These are phyloP conservation scores for Eupithecia exiguata DNA, from an alignment of 2,888 invertebrate species.

Conservation along the genomic window DNA sequence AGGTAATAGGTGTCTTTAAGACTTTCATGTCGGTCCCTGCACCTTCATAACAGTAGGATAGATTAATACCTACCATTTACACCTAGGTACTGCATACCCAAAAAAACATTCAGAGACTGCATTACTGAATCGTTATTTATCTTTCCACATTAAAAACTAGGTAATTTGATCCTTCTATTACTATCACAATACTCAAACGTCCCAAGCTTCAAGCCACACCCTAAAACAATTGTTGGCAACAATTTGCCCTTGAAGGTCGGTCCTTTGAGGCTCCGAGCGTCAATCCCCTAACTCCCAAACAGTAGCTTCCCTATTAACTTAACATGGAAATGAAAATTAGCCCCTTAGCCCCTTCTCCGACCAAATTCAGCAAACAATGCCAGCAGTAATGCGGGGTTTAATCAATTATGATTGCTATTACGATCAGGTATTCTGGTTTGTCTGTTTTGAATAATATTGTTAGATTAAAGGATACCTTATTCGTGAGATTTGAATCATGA, in stretches of 20 bases:
- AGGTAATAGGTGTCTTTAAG: no score
- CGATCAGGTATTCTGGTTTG: neutral
- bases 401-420: constrained; percentile 12
- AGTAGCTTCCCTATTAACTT: constrained; percentile 27
- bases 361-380: constrained; percentile 17
- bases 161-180: neutral
- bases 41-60: no score
- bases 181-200: neutral
- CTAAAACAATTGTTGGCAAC: constrained; percentile 4
- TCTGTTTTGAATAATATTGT: neutral
- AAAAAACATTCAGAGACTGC: no score
- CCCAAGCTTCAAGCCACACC: neutral
- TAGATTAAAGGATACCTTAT: neutral
- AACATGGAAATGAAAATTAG: constrained; percentile 39
- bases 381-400: constrained; percentile 15
- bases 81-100: no score
- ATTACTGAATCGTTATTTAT: no score
- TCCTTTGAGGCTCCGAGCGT: constrained; percentile 10
- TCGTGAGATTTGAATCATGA: neutral
- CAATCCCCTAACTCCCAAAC: constrained; percentile 24
- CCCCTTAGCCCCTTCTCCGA: constrained; percentile 25
- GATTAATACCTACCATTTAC: no score
- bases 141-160: neutral
- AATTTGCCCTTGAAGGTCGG: neutral
- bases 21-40: no score